phyloP scores from a whole-genome alignment of 2,113 vertebrate species.

The Callionymus lyra region DNA sequence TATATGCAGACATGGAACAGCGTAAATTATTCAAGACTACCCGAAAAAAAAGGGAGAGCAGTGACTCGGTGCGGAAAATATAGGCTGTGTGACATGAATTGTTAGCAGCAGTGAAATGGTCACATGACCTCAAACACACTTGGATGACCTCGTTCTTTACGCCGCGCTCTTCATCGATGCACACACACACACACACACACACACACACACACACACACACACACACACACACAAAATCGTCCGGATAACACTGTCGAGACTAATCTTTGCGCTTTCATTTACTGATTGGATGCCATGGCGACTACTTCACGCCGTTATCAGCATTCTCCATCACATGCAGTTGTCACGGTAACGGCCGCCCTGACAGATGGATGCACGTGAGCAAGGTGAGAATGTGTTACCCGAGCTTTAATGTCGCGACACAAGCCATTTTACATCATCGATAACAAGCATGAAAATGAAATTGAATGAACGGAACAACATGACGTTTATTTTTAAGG shows the following conservation, averaged over 20 bases:
- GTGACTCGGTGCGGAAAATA: conserved; percentile 14
- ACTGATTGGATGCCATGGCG: too few species aligned
- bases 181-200: too few species aligned
- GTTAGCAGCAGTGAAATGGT: neutral
- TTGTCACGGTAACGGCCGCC: conserved; percentile 46
- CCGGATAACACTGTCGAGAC: too few species aligned
- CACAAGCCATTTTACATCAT: too few species aligned
- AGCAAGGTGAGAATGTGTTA: conserved; percentile 13
- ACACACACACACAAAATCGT: too few species aligned
- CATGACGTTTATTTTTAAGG: too few species aligned
- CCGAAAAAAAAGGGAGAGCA: conserved; percentile 22
- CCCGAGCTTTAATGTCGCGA: conserved; percentile 5
- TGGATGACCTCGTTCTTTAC: conserved; percentile 6
- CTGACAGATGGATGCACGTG: conserved; percentile 7
- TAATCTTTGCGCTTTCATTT: too few species aligned
- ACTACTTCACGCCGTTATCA: conserved; percentile 8
- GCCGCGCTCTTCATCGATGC: neutral
- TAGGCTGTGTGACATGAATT: conserved; percentile 5
- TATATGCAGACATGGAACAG: conserved; percentile 15
- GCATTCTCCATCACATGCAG: conserved; percentile 18
- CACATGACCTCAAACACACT: conserved; percentile 3
- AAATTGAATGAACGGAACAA: too few species aligned
- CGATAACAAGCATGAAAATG: too few species aligned
- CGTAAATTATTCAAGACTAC: conserved; percentile 42
- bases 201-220: too few species aligned